Conservation (phyloP, 1,140 invertebrate species). For the Aphidius gifuensis region DNA sequence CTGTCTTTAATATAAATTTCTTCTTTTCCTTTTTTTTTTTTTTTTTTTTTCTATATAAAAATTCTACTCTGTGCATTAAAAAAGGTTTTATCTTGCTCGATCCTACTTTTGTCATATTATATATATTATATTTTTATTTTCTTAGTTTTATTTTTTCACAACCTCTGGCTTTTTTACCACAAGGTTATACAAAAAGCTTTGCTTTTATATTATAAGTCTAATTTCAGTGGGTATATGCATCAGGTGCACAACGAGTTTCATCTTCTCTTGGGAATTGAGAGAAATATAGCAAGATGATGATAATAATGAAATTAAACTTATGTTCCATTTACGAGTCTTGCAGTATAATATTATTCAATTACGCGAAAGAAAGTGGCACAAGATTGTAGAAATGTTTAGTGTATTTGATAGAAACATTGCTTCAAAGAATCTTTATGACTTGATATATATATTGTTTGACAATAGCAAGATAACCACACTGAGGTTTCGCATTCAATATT, state of each 20-base stretch:
- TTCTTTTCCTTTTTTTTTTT: too few species aligned
- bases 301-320: slow-evolving; percentile 39
- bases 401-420: slow-evolving; percentile 3
- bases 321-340: slow-evolving; percentile 36
- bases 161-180: too few species aligned
- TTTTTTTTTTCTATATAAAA: too few species aligned
- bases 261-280: slow-evolving; percentile 1
- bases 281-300: neutral
- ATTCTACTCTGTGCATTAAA: neutral
- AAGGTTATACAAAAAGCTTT: neutral
- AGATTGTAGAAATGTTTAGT: slow-evolving; percentile 5
- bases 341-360: slow-evolving; percentile 39
- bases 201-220: slow-evolving; percentile 2
- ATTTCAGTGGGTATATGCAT: neutral
- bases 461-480: too few species aligned
- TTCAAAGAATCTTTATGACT: neutral
- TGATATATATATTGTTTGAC: too few species aligned
- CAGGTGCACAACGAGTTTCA: neutral
- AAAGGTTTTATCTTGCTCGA: too few species aligned
- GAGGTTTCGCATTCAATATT: too few species aligned
- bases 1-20: too few species aligned
- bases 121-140: too few species aligned
- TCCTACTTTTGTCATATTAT: too few species aligned
- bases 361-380: slow-evolving; percentile 18
- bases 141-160: too few species aligned